A percentile compares a stretch with the other conserved stretches of the same genome.
Evolutionary conservation across 2,888 invertebrate species (phyloP).

Genomic region (Hololepta plana): DNA sequence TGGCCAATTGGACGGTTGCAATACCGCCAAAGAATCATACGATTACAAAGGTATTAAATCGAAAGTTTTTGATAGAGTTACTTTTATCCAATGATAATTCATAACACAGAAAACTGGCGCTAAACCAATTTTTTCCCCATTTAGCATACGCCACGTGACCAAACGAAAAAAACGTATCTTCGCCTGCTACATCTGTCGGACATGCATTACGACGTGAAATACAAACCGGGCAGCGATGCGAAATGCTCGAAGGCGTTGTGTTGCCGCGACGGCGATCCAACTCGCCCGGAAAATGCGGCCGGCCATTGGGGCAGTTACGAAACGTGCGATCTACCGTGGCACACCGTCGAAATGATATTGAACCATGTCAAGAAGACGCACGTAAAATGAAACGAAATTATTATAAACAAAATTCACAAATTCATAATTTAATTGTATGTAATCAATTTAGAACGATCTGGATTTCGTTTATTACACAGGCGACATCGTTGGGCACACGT

Average conservation of each 20-base stretch:
- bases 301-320: constrained; percentile 71
- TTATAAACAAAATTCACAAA: too few species aligned
- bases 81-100: too few species aligned
- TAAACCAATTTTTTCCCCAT: too few species aligned
- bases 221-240: constrained; percentile 46
- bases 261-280: constrained; percentile 41
- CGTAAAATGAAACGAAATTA: constrained; percentile 11
- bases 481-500: constrained; percentile 68
- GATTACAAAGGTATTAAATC: too few species aligned
- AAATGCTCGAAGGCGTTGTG: constrained; percentile 61
- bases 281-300: constrained; percentile 28
- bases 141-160: too few species aligned
- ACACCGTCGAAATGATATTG: constrained; percentile 47
- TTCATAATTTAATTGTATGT: too few species aligned
- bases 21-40: constrained; percentile 13
- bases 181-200: constrained; percentile 66
- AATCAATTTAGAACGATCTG: too few species aligned
- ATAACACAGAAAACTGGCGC: too few species aligned
- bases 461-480: constrained; percentile 69
- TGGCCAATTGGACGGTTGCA: constrained; percentile 17
- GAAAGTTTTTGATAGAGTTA: too few species aligned
- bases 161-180: too few species aligned
- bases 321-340: constrained; percentile 57
- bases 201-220: constrained; percentile 61
- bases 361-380: constrained; percentile 24